Evolutionary conservation across 2,113 vertebrate species (phyloP), one percentile per base, ranked within the genome.

Genomic region (Anas platyrhynchos): DNA sequence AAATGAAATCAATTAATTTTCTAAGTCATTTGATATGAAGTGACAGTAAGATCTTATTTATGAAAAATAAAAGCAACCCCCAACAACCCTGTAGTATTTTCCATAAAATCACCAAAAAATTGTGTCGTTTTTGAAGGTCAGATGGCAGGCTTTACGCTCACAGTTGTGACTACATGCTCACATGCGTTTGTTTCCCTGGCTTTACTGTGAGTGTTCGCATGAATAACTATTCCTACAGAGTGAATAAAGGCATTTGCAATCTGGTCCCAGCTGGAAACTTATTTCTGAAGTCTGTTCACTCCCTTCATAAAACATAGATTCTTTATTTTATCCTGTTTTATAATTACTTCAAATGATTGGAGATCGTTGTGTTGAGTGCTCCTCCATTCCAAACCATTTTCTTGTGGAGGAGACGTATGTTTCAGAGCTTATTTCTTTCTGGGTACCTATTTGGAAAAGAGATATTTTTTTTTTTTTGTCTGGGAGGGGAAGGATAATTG

Each of bases 241-340:
- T 72, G 94, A 95, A 95, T 96, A 91, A 95, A 96, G 88, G 85
- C 94, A 88, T 63, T 91, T 88, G 89, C 95, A 95, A 93, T 97
- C 95, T 96, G 94, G 76, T 95, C 92, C 76, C 89, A 95, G 93
- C 72, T 90, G 93, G 95, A 95, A 95, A 88, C 88, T 67, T 90
- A 75, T 61, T 85, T 94, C 89, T 83, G 86, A 92, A 95, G 92
- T 74, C 94, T 86, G 89, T 93, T 96, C 44, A 18, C 16, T 88
- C 74, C 16, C 86, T 73, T 92, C 36, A 43, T 76, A 94, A 91
- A 85, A 46, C 22, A 38, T 55, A 83, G 50, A 89, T 69, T 82
- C 81, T 93, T 93, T 91, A 71, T 91, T 94, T 95, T 86, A 62
- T 79, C 23, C 86, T 69, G 17, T 20, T 84, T 75, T 85, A 34